phyloP scores from a whole-genome alignment of 1,140 invertebrate genomes.

The Drosophila seguyi region DNA sequence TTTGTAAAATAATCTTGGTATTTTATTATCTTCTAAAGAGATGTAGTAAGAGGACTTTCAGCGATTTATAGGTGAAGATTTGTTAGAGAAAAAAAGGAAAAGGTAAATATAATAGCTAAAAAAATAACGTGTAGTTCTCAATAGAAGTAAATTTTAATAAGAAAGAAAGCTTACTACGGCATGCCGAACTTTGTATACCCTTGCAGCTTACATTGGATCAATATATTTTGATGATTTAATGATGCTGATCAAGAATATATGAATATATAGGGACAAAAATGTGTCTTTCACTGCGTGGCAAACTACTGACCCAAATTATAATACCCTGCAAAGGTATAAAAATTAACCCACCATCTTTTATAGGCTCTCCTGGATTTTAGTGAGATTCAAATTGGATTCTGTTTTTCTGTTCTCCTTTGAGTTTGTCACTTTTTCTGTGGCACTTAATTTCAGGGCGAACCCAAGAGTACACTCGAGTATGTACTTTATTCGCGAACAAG shows the following conservation, averaged over 20 bases:
- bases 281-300: too few species aligned
- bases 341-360: neutral
- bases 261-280: too few species aligned
- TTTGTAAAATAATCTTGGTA: neutral
- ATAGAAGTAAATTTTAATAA: too few species aligned
- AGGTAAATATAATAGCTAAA: neutral
- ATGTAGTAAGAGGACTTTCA: neutral
- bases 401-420: neutral
- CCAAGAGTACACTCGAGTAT: too few species aligned
- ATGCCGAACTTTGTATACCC: too few species aligned
- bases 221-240: too few species aligned
- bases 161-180: too few species aligned
- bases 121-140: neutral
- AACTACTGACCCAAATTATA: too few species aligned
- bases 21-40: neutral
- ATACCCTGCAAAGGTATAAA: too few species aligned
- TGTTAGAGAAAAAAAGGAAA: neutral
- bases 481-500: conserved; percentile 12
- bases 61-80: neutral
- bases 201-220: too few species aligned
- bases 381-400: neutral
- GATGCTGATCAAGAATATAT: too few species aligned
- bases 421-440: neutral
- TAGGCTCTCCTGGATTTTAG: neutral
- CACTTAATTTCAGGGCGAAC: neutral